Conservation (phyloP, 2,113 vertebrate genomes). For the Colinus virginianus region DNA sequence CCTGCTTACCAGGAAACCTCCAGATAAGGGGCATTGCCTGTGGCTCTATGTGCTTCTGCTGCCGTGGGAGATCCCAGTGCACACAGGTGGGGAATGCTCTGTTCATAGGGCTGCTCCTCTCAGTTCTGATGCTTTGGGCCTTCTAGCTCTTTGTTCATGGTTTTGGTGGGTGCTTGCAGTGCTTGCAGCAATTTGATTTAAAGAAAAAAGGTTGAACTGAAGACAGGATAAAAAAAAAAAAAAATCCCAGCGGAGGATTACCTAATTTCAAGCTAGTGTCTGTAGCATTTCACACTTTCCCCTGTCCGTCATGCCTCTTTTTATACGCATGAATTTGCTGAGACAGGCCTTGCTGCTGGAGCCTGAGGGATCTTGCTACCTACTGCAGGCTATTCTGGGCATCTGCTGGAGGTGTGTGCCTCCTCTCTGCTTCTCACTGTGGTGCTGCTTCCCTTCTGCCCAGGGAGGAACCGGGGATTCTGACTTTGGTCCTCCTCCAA, state of each 20-base stretch:
- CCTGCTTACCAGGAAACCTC: background rate
- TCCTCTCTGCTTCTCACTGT: background rate
- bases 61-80: background rate
- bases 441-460: background rate
- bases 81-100: fast-evolving
- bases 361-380: background rate
- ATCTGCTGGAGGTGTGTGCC: background rate
- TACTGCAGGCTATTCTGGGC: background rate
- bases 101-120: background rate
- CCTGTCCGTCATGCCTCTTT: background rate
- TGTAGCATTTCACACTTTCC: background rate
- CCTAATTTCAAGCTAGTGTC: background rate
- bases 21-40: background rate
- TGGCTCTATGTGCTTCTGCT: background rate
- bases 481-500: fast-evolving
- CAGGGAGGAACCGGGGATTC: background rate
- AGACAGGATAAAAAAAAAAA: background rate
- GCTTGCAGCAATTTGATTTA: background rate
- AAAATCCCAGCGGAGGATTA: background rate
- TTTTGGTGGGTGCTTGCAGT: background rate
- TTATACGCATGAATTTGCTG: background rate
- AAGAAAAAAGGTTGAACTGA: background rate
- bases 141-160: background rate
- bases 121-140: background rate
- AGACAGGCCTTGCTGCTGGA: background rate